Evolutionary conservation across 2,113 vertebrate genomes (phyloP).

Genomic region (Ictalurus punctatus): DNA sequence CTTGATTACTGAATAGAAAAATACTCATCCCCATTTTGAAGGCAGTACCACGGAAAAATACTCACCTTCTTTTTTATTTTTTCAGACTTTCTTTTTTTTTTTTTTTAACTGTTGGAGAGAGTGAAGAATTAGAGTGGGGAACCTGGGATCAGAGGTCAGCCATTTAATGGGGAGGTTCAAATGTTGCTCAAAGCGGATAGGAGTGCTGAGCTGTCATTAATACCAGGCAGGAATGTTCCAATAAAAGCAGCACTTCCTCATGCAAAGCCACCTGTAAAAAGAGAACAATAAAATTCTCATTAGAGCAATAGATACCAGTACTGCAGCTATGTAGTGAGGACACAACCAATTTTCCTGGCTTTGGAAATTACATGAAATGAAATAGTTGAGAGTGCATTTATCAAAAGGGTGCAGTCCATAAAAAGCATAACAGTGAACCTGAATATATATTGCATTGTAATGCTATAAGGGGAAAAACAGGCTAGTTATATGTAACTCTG

Average conservation of each 20-base stretch:
- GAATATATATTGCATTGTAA: neutral
- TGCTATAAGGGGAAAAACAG: neutral
- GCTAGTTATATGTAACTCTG: neutral
- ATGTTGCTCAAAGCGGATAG: slow-evolving; percentile 68
- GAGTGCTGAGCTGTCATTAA: slow-evolving; percentile 71
- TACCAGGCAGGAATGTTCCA: slow-evolving; percentile 71
- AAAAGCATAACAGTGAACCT: neutral
- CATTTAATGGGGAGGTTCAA: slow-evolving; percentile 75
- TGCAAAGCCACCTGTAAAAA: slow-evolving; percentile 59
- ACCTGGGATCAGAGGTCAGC: slow-evolving; percentile 69
- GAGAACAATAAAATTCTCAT: slow-evolving; percentile 49
- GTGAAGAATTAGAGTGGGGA: slow-evolving; percentile 71
- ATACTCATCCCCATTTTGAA: slow-evolving; percentile 62
- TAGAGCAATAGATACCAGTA: slow-evolving; percentile 10
- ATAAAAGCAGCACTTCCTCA: slow-evolving; percentile 71
- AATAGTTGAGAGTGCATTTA: neutral
- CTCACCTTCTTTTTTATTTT: slow-evolving; percentile 58
- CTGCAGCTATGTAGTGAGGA: neutral
- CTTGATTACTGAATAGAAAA: slow-evolving; percentile 74
- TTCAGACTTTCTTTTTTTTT: neutral
- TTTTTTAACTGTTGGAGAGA: slow-evolving; percentile 49
- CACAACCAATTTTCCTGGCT: neutral
- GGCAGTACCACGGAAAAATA: slow-evolving; percentile 40
- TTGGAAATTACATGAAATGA: neutral
- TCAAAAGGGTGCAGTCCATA: neutral